phyloP scores from a whole-genome alignment of 1,140 invertebrate genomes.

The Drosophila equinoxialis region DNA sequence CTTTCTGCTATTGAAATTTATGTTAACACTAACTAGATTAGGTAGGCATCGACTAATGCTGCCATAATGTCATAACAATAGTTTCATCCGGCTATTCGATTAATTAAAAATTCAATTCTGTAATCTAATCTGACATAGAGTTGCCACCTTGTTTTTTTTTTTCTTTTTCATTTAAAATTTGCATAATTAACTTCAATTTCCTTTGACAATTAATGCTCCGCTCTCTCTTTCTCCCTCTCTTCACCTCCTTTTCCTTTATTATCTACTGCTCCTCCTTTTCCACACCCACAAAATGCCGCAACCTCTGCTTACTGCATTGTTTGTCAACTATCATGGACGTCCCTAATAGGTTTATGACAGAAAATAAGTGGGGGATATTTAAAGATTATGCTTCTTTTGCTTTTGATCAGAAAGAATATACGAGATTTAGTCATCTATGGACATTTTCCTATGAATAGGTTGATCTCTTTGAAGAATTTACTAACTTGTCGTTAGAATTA shows the following conservation, averaged over 20 bases:
- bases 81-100: not conserved
- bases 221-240: not conserved
- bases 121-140: slow-evolving; percentile 2
- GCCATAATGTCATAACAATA: not conserved
- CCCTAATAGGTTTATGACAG: not conserved
- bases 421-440: no score
- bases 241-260: not conserved
- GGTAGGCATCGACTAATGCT: not conserved
- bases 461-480: no score
- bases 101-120: not conserved
- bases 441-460: no score
- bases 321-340: not conserved
- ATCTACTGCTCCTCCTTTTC: not conserved
- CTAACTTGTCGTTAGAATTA: no score
- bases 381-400: no score
- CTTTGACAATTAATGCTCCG: not conserved
- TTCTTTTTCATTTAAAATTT: not conserved
- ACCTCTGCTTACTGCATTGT: slow-evolving; percentile 1
- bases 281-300: slow-evolving; percentile 7
- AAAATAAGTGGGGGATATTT: not conserved
- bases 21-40: not conserved
- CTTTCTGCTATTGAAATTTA: not conserved
- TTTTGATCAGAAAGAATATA: no score
- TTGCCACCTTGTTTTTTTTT: not conserved
- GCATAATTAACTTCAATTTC: slow-evolving; percentile 9